Evolutionary conservation across 2,888 invertebrate genomes (phyloP).

Genomic region (Agapostemon virescens): DNA sequence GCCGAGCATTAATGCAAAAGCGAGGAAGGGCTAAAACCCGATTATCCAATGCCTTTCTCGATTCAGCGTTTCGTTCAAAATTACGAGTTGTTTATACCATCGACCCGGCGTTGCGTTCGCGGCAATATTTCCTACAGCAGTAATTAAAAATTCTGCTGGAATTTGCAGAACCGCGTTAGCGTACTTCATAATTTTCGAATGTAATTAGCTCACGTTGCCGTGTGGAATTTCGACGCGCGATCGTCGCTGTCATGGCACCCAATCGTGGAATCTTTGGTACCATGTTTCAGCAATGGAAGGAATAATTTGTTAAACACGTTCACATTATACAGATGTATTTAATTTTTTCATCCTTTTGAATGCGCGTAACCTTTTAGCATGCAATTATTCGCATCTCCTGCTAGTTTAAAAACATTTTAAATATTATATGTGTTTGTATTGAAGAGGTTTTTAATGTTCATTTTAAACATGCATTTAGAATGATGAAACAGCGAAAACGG

Average conservation of each 20-base stretch:
- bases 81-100: constrained; percentile 21
- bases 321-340: not conserved
- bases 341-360: not conserved
- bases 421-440: not conserved
- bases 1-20: not conserved
- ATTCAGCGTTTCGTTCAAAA: constrained; percentile 12
- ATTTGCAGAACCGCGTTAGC: constrained; percentile 23
- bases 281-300: not conserved
- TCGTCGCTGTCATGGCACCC: not conserved
- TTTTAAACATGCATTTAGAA: not conserved
- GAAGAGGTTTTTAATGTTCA: not conserved
- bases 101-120: not conserved
- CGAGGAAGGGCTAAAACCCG: not conserved
- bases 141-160: constrained; percentile 32
- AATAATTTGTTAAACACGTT: not conserved
- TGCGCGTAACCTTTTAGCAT: not conserved
- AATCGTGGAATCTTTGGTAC: not conserved
- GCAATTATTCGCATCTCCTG: not conserved
- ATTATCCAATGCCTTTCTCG: not conserved
- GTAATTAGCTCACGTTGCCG: constrained; percentile 31
- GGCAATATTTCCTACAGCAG: constrained; percentile 11
- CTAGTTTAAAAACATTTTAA: not conserved
- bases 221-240: constrained; percentile 21
- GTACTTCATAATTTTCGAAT: constrained; percentile 36
- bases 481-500: not conserved